Base-by-base conservation (phyloP, 2,113 vertebrate genomes). In the Notiomystis cincta region DNA sequence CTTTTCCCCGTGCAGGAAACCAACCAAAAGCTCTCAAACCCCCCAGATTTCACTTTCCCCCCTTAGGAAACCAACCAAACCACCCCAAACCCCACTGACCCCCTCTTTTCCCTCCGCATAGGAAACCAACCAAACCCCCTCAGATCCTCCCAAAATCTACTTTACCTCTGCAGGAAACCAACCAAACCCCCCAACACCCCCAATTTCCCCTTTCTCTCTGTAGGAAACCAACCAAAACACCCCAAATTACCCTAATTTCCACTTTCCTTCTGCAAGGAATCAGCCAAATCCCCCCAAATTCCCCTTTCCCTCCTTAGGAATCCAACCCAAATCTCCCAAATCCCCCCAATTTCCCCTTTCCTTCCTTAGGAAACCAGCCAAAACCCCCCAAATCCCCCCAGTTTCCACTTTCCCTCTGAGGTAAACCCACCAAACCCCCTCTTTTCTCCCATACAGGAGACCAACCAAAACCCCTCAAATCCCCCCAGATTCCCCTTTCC, bases 11-110 rank as follows among this genome's bases (percentile, higher is more conserved):
- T n/a, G 7, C 24, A 37, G 38, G 3, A 44, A 44, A 44, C 7
- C 15, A 44, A 44, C 16, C 42, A 44, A 44, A 44, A 44, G 16
- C 42, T n/a, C n/a, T n/a, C n/a, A n/a, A n/a, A n/a, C 31, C 31
- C 15, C 64, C 16, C 44, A 50, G 17, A 7, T 69, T 51, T 33
- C 45, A 67, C 7, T 21, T 6, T 4, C n/a, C 9, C 25, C 5
- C 0, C 9, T 2, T 14, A 67, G 45, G 5, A 27, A 14, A 4
- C n/a, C n/a, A 13, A 15, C 16, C 16, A 6, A 44, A 44, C 16
- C 42, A 18, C 16, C 42, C 15, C 42, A 44, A 44, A 44, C 7
- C 18, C 42, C 42, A 44, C 8, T 44, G 42, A 44, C n/a, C n/a
- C n/a, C n/a, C n/a, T n/a, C n/a, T n/a, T n/a, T n/a, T n/a, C n/a